A percentile compares a stretch with the other conserved stretches of the same genome.
phyloP scores from a whole-genome alignment of 1,140 invertebrate species.

The Paraescarpia echinospica region DNA sequence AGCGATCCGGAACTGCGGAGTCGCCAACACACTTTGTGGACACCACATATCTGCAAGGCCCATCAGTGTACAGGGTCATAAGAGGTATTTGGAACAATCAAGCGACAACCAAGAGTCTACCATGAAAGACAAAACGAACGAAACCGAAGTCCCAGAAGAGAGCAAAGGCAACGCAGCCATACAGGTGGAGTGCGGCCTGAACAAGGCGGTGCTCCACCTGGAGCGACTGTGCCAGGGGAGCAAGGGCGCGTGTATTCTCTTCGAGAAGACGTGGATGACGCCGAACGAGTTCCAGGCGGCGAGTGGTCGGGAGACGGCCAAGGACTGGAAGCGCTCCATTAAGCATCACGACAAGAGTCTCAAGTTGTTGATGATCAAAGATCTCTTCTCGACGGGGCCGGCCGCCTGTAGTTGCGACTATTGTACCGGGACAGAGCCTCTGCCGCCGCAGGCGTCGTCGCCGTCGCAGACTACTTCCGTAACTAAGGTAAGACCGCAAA shows the following conservation, averaged over 20 bases:
- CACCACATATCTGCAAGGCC: background rate
- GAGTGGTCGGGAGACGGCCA: conserved; percentile 58
- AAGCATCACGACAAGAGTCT: conserved; percentile 58
- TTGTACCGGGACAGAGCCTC: conserved; percentile 27
- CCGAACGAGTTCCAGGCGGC: conserved; percentile 60
- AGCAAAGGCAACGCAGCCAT: conserved; percentile 39
- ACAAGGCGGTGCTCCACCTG: conserved; percentile 45
- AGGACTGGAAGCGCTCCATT: conserved; percentile 59
- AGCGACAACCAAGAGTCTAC: background rate
- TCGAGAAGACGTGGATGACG: conserved; percentile 54
- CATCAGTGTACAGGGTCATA: background rate
- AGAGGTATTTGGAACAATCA: background rate
- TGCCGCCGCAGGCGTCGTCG: background rate
- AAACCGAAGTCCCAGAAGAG: background rate
- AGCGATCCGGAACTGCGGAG: background rate
- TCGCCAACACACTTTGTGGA: background rate
- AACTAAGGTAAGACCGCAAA: background rate
- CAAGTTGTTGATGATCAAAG: conserved; percentile 58
- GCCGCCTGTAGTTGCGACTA: conserved; percentile 52
- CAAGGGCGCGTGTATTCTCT: conserved; percentile 53
- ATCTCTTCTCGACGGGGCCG: conserved; percentile 52
- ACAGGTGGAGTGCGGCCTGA: conserved; percentile 51
- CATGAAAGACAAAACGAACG: background rate
- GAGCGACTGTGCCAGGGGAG: conserved; percentile 48
- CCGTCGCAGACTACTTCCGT: background rate